Base-by-base conservation (phyloP, 2,797 vertebrate genomes). In the Huso huso region DNA sequence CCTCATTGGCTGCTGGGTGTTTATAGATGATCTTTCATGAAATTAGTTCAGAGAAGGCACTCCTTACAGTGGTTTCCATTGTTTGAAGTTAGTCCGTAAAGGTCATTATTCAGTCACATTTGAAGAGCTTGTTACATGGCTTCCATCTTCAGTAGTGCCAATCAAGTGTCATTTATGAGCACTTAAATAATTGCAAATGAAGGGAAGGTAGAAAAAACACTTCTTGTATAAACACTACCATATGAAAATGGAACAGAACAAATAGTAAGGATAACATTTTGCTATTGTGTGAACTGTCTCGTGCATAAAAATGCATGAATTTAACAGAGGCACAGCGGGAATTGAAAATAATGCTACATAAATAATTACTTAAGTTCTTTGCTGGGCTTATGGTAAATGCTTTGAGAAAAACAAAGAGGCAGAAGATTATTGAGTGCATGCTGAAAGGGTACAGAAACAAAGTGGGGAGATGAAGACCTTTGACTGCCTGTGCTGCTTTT, bases 401-500 rank as follows among this genome's bases (percentile, higher is more conserved):
- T 71, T 62, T 60, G 12, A 55, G 6, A 62, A 58, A 63, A 70
- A 49, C 51, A 62, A 23, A 52, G 50, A 37, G 50, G 61, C 66
- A 65, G 65, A 67, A 63, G 66, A 72, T 70, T 58, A 68, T 23
- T 71, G 68, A 67, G 49, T 63, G 48, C 51, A 64, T 60, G 51
- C 18, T 49, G 48, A 49, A 73, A 78, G 75, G 51, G 69, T 61
- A 49, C 70, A 64, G 62, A 67, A 75, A 77, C 76, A 79, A 66
- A 3, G 15, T 69, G 64, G 12, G 65, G 76, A 74, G 73, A 83
- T 69, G 82, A 87, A 86, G 87, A 89, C 83, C 88, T 88, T 88
- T 93, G 83, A 82, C 75, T 76, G 86, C 78, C 75, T 75, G 64
- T 84, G 83, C 81, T 75, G 86, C 82, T 85, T 86, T 85, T 86